Conservation (phyloP, 2,797 vertebrate genomes). For the Babyrousa celebensis region DNA sequence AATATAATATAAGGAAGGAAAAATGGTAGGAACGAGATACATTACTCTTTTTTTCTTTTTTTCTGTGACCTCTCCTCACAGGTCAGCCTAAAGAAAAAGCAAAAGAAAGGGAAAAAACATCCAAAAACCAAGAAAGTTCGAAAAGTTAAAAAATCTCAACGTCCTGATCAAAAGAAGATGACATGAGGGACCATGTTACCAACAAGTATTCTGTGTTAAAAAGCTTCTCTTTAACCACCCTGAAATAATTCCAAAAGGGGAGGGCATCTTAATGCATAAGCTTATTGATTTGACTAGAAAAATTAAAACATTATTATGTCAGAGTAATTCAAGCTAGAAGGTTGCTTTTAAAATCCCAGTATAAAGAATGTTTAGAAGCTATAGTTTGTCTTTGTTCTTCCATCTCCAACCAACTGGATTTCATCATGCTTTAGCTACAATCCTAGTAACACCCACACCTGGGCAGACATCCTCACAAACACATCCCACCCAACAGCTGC, state of each 20-base stretch:
- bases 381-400: background rate
- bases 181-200: constrained; percentile 26
- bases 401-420: constrained; percentile 11
- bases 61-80: constrained; percentile 36
- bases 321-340: constrained; percentile 49
- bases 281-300: constrained; percentile 47
- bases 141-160: constrained; percentile 55
- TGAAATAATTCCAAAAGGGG: constrained; percentile 38
- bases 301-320: constrained; percentile 37
- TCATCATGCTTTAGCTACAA: background rate
- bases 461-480: background rate
- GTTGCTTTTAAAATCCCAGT: constrained; percentile 58
- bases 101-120: constrained; percentile 63
- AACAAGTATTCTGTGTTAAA: constrained; percentile 19
- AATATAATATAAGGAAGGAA: background rate
- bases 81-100: constrained; percentile 75
- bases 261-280: background rate
- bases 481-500: constrained; percentile 67
- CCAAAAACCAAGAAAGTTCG: constrained; percentile 24
- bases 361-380: constrained; percentile 52
- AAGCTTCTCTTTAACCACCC: background rate
- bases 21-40: constrained; percentile 25
- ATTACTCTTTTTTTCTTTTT: background rate
- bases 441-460: background rate
- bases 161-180: constrained; percentile 52